Conservation (phyloP, 2,888 invertebrate species). For the Arctia plantaginis region DNA sequence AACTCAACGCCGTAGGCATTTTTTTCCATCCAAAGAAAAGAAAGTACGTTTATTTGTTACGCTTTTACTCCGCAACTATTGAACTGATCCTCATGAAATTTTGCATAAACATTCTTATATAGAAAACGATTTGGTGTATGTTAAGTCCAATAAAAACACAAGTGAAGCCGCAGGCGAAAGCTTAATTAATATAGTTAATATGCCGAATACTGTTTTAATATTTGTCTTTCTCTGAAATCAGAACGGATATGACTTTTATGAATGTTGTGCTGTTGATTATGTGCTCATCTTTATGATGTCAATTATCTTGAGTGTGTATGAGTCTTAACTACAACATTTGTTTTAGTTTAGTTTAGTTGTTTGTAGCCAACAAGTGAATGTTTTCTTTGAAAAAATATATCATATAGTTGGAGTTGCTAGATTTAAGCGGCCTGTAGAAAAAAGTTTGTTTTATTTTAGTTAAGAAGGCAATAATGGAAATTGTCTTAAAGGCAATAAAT, state of each 20-base stretch:
- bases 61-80: too few species aligned
- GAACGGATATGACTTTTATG: background rate
- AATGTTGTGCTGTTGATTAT: background rate
- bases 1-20: too few species aligned
- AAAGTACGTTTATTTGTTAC: too few species aligned
- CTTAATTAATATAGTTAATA: background rate
- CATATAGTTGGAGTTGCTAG: background rate
- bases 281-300: background rate
- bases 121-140: background rate
- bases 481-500: background rate
- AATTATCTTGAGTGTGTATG: background rate
- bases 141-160: background rate
- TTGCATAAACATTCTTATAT: too few species aligned
- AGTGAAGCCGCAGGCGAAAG: background rate
- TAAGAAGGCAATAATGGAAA: background rate
- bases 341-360: too few species aligned
- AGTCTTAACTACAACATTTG: too few species aligned
- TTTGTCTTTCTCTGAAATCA: slow-evolving; percentile 8
- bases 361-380: background rate
- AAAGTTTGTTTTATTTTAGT: background rate
- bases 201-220: background rate
- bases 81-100: too few species aligned
- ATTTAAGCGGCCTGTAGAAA: background rate
- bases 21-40: too few species aligned
- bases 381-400: background rate